A percentile compares a stretch with the other conserved stretches of the same genome.
Conservation (phyloP, 2,888 invertebrate species). For the Plebejus argus region DNA sequence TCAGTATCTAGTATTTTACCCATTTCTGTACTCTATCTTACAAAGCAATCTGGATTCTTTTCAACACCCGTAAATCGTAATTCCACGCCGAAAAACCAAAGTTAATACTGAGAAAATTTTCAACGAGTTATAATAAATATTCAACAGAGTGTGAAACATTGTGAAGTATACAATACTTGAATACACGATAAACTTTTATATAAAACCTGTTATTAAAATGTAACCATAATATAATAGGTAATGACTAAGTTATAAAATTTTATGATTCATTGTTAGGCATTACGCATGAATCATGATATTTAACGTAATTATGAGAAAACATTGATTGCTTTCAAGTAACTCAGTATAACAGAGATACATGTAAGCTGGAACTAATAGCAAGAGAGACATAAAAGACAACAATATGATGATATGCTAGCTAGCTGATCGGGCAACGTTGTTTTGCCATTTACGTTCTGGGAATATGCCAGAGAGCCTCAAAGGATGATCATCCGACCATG, state of each 20-base stretch:
- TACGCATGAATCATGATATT: slow-evolving; percentile 1
- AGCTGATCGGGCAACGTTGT: no score
- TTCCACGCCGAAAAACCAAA: background rate
- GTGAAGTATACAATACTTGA: background rate
- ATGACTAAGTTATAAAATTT: slow-evolving; percentile 5
- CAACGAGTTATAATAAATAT: background rate
- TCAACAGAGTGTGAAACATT: background rate
- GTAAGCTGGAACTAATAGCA: no score
- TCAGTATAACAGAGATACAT: background rate
- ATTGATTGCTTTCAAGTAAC: background rate
- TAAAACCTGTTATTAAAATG: background rate
- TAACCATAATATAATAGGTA: background rate
- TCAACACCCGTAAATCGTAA: no score
- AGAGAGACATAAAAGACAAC: no score
- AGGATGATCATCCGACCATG: no score
- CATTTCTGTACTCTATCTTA: no score
- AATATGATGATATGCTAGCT: no score
- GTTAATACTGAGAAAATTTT: background rate
- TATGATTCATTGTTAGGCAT: background rate
- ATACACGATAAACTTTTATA: background rate
- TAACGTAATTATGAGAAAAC: slow-evolving; percentile 1
- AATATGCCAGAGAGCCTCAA: no score
- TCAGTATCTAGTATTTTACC: no score
- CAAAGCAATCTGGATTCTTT: no score
- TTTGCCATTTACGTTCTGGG: no score